phyloP scores from a whole-genome alignment of 2,113 vertebrate genomes.

The Cathartes aura region DNA sequence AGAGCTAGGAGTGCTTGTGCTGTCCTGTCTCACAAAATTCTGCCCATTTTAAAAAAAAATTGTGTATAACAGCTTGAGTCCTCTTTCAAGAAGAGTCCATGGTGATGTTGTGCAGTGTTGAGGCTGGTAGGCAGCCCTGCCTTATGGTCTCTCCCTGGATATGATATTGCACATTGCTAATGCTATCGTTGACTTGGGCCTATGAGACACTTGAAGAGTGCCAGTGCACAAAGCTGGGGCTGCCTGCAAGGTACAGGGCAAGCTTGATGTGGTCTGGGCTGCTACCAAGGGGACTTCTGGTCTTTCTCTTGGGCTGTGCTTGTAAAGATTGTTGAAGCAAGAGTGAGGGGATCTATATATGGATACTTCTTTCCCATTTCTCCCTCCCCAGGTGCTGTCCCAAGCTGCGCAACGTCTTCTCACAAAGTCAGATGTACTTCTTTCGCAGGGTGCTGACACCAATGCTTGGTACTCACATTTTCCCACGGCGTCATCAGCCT shows the following conservation, averaged over 20 bases:
- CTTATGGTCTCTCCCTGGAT: not conserved
- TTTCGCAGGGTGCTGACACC: not conserved
- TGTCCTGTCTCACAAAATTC: not conserved
- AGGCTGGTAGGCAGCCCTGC: not conserved
- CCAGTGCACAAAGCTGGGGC: not conserved
- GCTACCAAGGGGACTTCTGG: not conserved
- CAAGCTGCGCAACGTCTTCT: not conserved
- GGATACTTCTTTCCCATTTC: not conserved
- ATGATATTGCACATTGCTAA: not conserved
- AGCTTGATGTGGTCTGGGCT: not conserved
- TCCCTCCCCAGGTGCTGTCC: not conserved
- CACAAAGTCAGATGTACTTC: not conserved
- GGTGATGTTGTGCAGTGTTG: not conserved
- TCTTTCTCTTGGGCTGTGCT: not conserved
- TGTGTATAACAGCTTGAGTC: not conserved
- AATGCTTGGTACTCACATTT: fast-evolving
- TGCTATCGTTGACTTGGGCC: fast-evolving
- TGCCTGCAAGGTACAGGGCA: not conserved
- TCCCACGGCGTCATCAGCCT: not conserved
- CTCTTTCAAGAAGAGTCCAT: not conserved
- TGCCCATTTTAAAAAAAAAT: not conserved
- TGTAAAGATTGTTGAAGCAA: not conserved
- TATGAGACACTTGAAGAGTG: not conserved
- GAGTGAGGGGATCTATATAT: not conserved
- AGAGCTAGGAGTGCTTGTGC: not conserved